Base-by-base conservation (phyloP, 2,888 invertebrate genomes). In the Tholera decimalis region DNA sequence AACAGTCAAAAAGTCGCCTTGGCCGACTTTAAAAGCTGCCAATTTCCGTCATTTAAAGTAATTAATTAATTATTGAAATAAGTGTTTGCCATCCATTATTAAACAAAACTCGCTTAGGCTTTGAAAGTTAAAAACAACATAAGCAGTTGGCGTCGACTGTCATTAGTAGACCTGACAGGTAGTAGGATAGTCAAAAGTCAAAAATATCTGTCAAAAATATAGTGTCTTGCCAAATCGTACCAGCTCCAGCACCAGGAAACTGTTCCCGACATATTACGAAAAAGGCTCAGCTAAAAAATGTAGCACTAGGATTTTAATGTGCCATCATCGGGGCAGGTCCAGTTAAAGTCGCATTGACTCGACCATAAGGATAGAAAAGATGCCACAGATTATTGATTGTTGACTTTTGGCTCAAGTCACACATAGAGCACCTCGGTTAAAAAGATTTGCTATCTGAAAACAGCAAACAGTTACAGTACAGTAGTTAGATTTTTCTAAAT, bases 1-100 rank as follows among this genome's bases (percentile, higher is more conserved):
- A 37, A 24, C n/a, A n/a, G 13, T 18, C 5, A 37, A 47, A 68
- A 47, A 47, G 13, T 37, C 9, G 4, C 74, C 68, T 69, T 69
- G 68, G 74, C 68, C 54, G 18, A 49, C 24, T 33, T 56, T 7
- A n/a, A n/a, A 11, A 8, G 37, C 24, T 74, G 74, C 68, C 68
- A 69, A 69, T 49, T 43, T 41, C 6, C 30, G 44, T 43, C 7
- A 46, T 37, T 22, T 20, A 6, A 20, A 39, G 22, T 35, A 11
- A 54, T 62, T 50, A 9, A 44, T 49, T 43, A 49, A n/a, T 15
- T 26, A 26, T 26, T 33, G 4, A 2, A 26, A 44, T 43, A 8
- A n/a, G n/a, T n/a, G n/a, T n/a, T n/a, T n/a, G n/a, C n/a, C n/a
- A n/a, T n/a, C n/a, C n/a, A n/a, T n/a, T n/a, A n/a, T n/a, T n/a